A percentile compares a stretch with the other conserved stretches of the same genome.
Evolutionary conservation across 2,797 vertebrate genomes (phyloP).

Genomic region (Pseudochirops cupreus): DNA sequence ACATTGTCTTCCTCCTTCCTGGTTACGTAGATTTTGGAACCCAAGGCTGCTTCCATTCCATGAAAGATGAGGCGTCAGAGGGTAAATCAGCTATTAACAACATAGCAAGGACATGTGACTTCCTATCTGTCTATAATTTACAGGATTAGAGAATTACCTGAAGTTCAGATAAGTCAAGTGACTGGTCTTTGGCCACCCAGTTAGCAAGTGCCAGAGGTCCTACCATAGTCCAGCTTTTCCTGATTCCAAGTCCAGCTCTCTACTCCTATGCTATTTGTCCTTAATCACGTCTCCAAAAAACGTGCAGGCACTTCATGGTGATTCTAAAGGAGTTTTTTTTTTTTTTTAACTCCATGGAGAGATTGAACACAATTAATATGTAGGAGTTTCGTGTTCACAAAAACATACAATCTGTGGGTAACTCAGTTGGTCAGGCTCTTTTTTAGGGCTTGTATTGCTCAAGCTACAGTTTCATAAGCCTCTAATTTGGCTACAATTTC

Average conservation of each 20-base stretch:
- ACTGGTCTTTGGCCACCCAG: neutral
- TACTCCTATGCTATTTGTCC: neutral
- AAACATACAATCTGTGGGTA: constrained; percentile 7
- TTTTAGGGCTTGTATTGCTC: constrained; percentile 54
- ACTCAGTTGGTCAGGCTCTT: constrained; percentile 33
- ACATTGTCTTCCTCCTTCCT: neutral
- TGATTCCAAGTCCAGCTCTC: neutral
- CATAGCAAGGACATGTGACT: neutral
- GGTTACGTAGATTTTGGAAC: neutral
- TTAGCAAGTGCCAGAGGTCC: neutral
- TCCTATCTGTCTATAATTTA: neutral
- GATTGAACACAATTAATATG: constrained; percentile 19
- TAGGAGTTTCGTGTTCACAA: neutral
- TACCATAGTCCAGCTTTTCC: neutral
- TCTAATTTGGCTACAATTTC: constrained; percentile 74
- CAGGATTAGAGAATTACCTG: neutral
- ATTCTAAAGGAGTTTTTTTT: constrained; percentile 6
- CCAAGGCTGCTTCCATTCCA: neutral
- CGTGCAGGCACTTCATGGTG: neutral
- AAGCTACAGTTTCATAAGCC: constrained; percentile 62
- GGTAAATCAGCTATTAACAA: neutral
- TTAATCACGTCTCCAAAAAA: neutral
- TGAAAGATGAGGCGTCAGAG: neutral
- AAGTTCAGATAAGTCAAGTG: neutral
- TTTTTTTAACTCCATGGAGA: constrained; percentile 18